Percentiles rank a stretch among this genome's conserved stretches.
phyloP scores from a whole-genome alignment of 1,140 invertebrate species.

The Riptortus pedestris region DNA sequence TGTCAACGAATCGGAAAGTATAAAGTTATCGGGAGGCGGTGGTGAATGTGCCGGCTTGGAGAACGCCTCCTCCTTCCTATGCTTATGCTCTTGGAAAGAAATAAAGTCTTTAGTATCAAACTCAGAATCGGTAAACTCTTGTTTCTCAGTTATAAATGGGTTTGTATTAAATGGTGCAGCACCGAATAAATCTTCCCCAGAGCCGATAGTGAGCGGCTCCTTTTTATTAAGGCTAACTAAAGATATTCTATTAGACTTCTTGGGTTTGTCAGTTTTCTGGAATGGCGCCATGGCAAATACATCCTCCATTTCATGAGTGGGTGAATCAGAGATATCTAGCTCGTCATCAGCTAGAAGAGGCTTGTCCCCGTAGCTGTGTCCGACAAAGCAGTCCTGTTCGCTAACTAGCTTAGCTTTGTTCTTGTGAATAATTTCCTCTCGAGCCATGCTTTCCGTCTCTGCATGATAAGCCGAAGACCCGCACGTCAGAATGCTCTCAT shows the following conservation, averaged over 20 bases:
- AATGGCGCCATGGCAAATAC: slow-evolving; percentile 68
- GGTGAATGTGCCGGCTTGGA: not conserved
- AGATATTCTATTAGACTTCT: slow-evolving; percentile 26
- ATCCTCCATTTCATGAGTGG: slow-evolving; percentile 41
- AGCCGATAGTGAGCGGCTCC: slow-evolving; percentile 34
- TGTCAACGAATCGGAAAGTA: not conserved
- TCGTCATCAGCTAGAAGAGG: slow-evolving; percentile 70
- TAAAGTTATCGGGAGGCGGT: slow-evolving; percentile 1
- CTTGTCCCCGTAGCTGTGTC: slow-evolving; percentile 67
- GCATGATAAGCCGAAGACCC: slow-evolving; percentile 59
- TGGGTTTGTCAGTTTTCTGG: slow-evolving; percentile 36
- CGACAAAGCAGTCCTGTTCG: slow-evolving; percentile 48
- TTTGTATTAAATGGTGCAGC: slow-evolving; percentile 46
- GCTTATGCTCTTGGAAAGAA: slow-evolving; percentile 13
- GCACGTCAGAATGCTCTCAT: slow-evolving; percentile 54
- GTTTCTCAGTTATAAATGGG: slow-evolving; percentile 20
- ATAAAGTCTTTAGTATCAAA: slow-evolving; percentile 27
- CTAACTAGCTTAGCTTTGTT: slow-evolving; percentile 32
- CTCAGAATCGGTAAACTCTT: slow-evolving; percentile 29
- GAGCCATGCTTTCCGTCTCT: slow-evolving; percentile 51
- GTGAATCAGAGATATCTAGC: slow-evolving; percentile 44
- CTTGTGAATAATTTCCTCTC: slow-evolving; percentile 30
- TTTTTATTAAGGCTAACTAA: slow-evolving; percentile 30
- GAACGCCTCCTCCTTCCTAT: not conserved
- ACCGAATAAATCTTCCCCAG: slow-evolving; percentile 41